Conservation (phyloP, 2,113 vertebrate genomes). For the Mandrillus leucophaeus region DNA sequence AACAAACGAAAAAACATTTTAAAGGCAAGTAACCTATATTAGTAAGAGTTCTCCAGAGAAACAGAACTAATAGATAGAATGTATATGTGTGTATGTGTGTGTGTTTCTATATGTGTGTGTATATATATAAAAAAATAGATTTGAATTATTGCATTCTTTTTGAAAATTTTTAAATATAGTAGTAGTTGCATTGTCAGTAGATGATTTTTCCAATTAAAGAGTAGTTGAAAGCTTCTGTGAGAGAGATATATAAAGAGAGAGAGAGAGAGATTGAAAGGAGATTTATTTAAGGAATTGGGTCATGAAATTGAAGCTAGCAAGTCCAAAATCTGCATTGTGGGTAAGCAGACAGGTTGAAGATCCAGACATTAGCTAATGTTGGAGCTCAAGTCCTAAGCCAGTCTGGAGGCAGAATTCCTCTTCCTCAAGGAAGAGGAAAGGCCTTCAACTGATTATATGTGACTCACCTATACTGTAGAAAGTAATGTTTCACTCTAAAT, state of each 20-base stretch:
- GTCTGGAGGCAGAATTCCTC: not conserved
- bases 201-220: too few species aligned
- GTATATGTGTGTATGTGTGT: not conserved
- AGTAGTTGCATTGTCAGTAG: too few species aligned
- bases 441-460: not conserved
- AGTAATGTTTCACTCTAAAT: not conserved
- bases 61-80: not conserved
- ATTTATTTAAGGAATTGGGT: not conserved
- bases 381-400: not conserved
- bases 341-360: not conserved
- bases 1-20: too few species aligned
- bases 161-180: too few species aligned
- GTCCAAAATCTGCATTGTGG: not conserved
- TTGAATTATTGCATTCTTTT: too few species aligned
- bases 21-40: not conserved
- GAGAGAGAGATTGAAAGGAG: not conserved
- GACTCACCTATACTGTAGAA: not conserved
- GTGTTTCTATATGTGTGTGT: not conserved
- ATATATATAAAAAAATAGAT: too few species aligned
- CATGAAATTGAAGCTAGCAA: not conserved
- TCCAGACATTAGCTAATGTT: not conserved
- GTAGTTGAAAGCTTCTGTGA: too few species aligned
- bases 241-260: not conserved
- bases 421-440: not conserved
- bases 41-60: not conserved